Evolutionary conservation across 2,888 invertebrate species (phyloP).

Genomic region (Melangyna quadrimaculata): DNA sequence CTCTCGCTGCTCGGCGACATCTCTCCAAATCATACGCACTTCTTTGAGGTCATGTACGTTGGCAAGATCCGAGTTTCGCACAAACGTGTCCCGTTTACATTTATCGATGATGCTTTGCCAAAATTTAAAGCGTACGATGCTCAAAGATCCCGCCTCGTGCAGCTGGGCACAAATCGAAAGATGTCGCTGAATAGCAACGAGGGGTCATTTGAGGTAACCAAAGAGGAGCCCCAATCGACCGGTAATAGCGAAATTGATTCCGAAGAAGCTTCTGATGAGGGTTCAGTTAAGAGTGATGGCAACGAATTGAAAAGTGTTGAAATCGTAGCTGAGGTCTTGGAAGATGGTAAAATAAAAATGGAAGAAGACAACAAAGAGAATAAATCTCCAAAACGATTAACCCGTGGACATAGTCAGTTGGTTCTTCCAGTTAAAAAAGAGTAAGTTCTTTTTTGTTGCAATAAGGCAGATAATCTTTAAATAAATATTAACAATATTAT

Average conservation of each 20-base stretch:
- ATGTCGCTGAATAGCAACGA: conserved; percentile 78
- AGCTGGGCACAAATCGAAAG: conserved; percentile 77
- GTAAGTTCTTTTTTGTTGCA: conserved; percentile 75
- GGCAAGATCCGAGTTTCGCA: conserved; percentile 95
- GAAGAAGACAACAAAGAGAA: conserved; percentile 77
- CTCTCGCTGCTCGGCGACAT: conserved; percentile 83
- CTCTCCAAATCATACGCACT: conserved; percentile 92
- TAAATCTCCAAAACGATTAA: conserved; percentile 76
- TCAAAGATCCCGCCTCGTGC: conserved; percentile 83
- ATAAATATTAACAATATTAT: background rate
- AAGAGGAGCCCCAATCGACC: conserved; percentile 75
- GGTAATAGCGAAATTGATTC: conserved; percentile 66
- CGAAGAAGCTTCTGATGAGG: conserved; percentile 50
- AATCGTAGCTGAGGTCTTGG: conserved; percentile 64
- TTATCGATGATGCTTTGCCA: conserved; percentile 94
- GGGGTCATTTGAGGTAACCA: conserved; percentile 68
- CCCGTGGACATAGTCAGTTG: conserved; percentile 79
- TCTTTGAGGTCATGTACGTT: conserved; percentile 94
- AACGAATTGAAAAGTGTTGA: conserved; percentile 58
- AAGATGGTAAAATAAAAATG: conserved; percentile 35
- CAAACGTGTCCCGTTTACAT: conserved; percentile 89
- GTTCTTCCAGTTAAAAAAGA: conserved; percentile 77
- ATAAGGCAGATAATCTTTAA: background rate
- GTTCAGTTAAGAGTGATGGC: conserved; percentile 50
- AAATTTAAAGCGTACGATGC: conserved; percentile 91